Conservation (phyloP, 2,113 vertebrate genomes). For the Python bivittatus region DNA sequence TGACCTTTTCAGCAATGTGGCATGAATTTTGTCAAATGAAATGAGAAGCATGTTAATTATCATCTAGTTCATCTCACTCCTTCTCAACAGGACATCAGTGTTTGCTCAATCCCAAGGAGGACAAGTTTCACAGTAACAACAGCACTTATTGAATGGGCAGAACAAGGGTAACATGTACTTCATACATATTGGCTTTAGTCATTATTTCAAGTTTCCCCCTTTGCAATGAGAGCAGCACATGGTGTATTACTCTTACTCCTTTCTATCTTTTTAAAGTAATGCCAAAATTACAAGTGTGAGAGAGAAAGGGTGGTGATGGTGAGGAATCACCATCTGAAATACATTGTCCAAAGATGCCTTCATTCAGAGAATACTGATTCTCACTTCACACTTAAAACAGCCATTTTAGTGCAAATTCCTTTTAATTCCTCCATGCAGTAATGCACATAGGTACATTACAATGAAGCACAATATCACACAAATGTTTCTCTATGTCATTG, state of each 20-base stretch:
- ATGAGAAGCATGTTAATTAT: constrained; percentile 39
- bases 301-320: constrained; percentile 36
- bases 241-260: neutral
- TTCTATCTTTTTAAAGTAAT: neutral
- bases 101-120: constrained; percentile 14
- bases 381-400: neutral
- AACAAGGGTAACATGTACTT: constrained; percentile 6
- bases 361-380: constrained; percentile 32
- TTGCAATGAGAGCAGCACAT: constrained; percentile 19
- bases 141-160: neutral
- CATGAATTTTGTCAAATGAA: constrained; percentile 36
- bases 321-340: constrained; percentile 54
- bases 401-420: neutral
- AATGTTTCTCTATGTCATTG: neutral
- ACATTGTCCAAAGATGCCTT: constrained; percentile 41
- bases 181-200: neutral
- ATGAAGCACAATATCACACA: too few species aligned
- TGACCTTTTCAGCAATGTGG: constrained; percentile 36
- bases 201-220: constrained; percentile 10
- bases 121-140: constrained; percentile 19
- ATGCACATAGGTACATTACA: neutral
- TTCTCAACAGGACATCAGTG: neutral
- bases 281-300: constrained; percentile 56
- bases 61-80: neutral
- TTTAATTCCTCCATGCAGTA: neutral